A percentile compares a stretch with the other conserved stretches of the same genome.
These are phyloP conservation scores for Orius insidiosus DNA, from an alignment of 1,140 invertebrate species.

Conservation along the genomic window DNA sequence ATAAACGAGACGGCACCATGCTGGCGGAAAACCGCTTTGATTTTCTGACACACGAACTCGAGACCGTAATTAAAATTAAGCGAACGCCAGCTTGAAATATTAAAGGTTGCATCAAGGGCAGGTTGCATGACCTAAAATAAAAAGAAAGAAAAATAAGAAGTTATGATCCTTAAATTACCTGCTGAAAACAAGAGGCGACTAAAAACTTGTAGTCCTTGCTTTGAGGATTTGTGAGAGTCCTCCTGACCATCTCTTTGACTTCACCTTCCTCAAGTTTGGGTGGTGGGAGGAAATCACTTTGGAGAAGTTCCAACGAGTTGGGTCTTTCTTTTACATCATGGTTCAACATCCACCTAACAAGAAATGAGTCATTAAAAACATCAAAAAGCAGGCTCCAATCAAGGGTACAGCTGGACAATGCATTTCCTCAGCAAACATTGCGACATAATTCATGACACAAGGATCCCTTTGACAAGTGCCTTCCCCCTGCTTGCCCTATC, in stretches of 20 bases:
- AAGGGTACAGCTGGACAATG: no score
- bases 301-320: conserved; percentile 62
- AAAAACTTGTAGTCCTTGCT: conserved; percentile 67
- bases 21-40: conserved; percentile 46
- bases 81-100: conserved; percentile 34
- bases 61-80: conserved; percentile 2
- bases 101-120: conserved; percentile 57
- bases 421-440: no score
- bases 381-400: no score
- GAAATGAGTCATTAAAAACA: conserved; percentile 13
- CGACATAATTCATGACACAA: no score
- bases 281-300: conserved; percentile 62
- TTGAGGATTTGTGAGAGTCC: conserved; percentile 59
- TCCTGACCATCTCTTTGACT: conserved; percentile 54
- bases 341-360: conserved; percentile 56
- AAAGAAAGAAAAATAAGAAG: conserved; percentile 11
- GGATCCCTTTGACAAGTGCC: no score
- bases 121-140: conserved; percentile 33
- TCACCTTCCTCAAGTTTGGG: conserved; percentile 60
- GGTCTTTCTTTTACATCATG: conserved; percentile 70
- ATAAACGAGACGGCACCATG: conserved; percentile 58
- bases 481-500: no score
- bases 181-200: conserved; percentile 47
- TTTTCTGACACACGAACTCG: conserved; percentile 24
- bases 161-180: no score